Conservation (phyloP, 2,113 vertebrate genomes). For the Procavia capensis region DNA sequence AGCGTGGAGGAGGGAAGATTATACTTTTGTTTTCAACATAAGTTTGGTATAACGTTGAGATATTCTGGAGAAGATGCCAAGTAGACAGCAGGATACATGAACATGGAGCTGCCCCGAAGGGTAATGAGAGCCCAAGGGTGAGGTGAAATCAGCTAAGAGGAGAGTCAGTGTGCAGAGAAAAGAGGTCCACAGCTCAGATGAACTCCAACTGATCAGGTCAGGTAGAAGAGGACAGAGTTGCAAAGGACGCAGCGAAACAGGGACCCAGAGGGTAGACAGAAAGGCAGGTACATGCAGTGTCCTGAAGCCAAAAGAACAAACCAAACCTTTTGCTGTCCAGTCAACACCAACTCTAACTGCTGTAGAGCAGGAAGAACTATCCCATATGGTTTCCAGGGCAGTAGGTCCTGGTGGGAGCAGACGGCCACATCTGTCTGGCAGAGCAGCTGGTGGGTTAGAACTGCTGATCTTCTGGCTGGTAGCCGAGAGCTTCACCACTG, state of each 20-base stretch:
- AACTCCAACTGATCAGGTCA: background rate
- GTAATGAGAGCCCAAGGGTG: background rate
- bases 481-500: too few relatives aligned
- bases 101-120: background rate
- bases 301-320: background rate
- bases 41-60: background rate
- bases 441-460: too few relatives aligned
- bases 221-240: background rate
- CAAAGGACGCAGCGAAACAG: background rate
- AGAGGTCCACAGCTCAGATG: background rate
- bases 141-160: background rate
- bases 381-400: too few relatives aligned
- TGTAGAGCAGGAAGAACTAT: too few relatives aligned
- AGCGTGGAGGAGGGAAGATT: background rate
- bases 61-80: background rate
- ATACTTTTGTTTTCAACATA: background rate
- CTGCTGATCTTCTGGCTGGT: too few relatives aligned
- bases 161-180: background rate
- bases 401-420: too few relatives aligned
- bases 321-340: background rate
- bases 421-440: too few relatives aligned
- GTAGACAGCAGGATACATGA: background rate
- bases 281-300: accelerated
- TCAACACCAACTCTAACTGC: background rate
- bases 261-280: background rate